Base-by-base conservation (phyloP, 1,140 invertebrate species). In the Trypoxylus dichotomus region DNA sequence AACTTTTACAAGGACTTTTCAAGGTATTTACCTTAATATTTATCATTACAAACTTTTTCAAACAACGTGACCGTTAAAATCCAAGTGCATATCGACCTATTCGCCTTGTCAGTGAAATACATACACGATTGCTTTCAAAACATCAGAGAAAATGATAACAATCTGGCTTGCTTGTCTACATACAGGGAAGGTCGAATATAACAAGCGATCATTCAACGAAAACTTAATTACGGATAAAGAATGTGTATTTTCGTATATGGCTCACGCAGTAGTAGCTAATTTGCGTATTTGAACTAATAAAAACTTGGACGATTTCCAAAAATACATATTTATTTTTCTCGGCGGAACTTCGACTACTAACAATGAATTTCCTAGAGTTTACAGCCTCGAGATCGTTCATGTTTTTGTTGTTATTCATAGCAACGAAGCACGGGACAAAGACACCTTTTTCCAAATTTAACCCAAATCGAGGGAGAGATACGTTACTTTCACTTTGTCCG, bases 381-480 rank as follows among this genome's bases (percentile, higher is more conserved):
- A 63, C 60, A 24, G 60, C 60, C 19, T 63, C 43, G 43, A 15
- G n/a, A 2, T 63, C 13, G 60, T 19, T 19, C n/a, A 19, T 24
- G 60, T 63, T 63, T 63, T 63, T 63, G 60, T 63, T 63, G 60
- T 63, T 63, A 63, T 63, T 63, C 60, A 63, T 63, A 27, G 60
- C 60, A 11, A 27, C 60, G n/a, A 7, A 47, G 5, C 5, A 19
- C 21, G 2, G 60, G 60, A 63, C 60, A 63, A 63, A 63, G 60
- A 63, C 60, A 63, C 60, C 43, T 47, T 63, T 63, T 63, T 63
- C 60, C 60, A 63, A 63, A 63, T 63, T 63, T 63, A 63, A 19
- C 60, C 19, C 13, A 63, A 63, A 63, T n/a, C 15, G 3, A 58
- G 19, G 19, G 54, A n/a, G 3, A 3, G 3, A 58, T 1, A 63